Conservation (phyloP, 2,888 invertebrate species). For the Atethmia centrago region DNA sequence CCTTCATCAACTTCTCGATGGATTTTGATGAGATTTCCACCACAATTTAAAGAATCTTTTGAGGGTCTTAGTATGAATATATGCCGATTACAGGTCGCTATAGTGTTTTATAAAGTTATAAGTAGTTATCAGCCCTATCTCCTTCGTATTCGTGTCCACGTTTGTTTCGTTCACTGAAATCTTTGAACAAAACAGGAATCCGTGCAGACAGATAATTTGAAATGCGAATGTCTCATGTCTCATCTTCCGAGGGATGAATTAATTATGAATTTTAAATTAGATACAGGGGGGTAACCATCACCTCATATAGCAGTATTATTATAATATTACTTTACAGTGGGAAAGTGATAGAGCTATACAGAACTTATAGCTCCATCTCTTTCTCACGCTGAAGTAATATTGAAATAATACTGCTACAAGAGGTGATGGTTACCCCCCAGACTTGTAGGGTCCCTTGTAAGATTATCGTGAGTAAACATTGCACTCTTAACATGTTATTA, state of each 20-base stretch:
- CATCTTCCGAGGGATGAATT: neutral
- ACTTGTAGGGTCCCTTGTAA: too few species aligned
- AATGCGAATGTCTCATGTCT: neutral
- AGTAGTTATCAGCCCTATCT: neutral
- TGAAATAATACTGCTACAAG: too few species aligned
- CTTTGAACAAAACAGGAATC: neutral
- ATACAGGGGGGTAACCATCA: too few species aligned
- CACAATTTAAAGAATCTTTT: neutral
- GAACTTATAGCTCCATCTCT: too few species aligned
- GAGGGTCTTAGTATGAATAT: neutral
- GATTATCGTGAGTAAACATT: neutral
- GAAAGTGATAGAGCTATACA: too few species aligned
- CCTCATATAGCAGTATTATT: too few species aligned
- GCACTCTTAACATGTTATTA: too few species aligned
- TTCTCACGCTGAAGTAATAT: too few species aligned
- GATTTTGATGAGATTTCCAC: neutral
- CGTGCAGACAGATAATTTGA: neutral
- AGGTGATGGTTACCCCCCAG: too few species aligned
- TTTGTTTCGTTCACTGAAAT: neutral
- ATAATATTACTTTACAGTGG: too few species aligned
- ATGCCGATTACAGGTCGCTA: neutral
- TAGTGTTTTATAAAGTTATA: slow-evolving; percentile 6
- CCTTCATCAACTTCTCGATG: neutral
- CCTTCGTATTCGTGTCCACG: neutral
- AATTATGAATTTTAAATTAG: neutral